Base-by-base conservation (phyloP, 2,888 invertebrate species). In the Caenorhabditis afra region DNA sequence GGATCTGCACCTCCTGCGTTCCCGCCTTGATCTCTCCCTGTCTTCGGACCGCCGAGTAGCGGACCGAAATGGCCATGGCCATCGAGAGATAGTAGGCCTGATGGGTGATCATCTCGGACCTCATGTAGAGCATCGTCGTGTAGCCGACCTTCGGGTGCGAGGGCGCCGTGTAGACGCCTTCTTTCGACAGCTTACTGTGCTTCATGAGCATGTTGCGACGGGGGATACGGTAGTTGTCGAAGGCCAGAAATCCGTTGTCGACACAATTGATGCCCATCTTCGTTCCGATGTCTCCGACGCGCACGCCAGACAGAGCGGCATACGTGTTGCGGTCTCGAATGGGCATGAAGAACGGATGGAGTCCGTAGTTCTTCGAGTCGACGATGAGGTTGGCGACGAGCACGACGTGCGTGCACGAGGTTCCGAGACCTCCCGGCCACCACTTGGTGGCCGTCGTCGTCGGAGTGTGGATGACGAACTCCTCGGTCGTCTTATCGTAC, bases 301-400 rank as follows among this genome's bases (percentile, higher is more conserved):
- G 94, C 81, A 97, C 94, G 50, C 93, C 93, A 1, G 93, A 70
- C 47, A 64, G 22, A 16, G 44, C 16, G 3, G 64, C 37, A 39
- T 64, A 71, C 3, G 95, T 95, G 18, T 96, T 94, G 89, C 94
- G 94, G 88, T 96, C 94, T 59, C 97, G 93, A 8, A 97, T 92
- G 89, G 96, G 96, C 0, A 97, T 96, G 83, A 97, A 93, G 91
- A 97, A 97, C 0, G 96, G 94, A 90, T 97, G 96, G 85, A 96
- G 94, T 22, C 97, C 97, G 90, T 94, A 93, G 89, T 94, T 94
- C 90, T 94, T 92, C 0, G 95, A 95, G 87, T 94, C 93, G 4
- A 95, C 94, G 90, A 95, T 93, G 1, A 97, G 93, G 90, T 96
- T 96, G 3, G 97, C 97, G 90, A 96, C 94, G 0, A 97, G 95